Percentiles rank a stretch among this genome's conserved stretches.
Conservation (phyloP, 2,888 invertebrate genomes). For the Panopea generosa region DNA sequence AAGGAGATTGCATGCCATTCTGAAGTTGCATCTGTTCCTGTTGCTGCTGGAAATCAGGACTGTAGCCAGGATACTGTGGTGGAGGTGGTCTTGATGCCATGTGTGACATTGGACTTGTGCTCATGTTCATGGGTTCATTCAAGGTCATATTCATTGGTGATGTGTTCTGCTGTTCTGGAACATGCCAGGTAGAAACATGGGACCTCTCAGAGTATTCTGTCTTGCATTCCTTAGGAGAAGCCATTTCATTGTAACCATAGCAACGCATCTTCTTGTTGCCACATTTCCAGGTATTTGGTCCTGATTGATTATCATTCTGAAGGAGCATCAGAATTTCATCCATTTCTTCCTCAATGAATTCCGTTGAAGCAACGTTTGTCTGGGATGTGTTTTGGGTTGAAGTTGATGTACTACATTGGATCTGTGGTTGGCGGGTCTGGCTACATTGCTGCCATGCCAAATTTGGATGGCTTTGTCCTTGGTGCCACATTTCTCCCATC, state of each 20-base stretch:
- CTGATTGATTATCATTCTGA: constrained; percentile 58
- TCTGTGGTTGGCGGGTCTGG: constrained; percentile 15
- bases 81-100: constrained; percentile 47
- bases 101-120: constrained; percentile 34
- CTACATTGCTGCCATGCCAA: constrained; percentile 39
- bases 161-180: constrained; percentile 20
- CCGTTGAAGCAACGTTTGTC: constrained; percentile 29
- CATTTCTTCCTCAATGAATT: constrained; percentile 70
- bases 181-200: constrained; percentile 20
- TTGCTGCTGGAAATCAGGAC: constrained; percentile 22
- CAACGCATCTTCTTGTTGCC: constrained; percentile 51
- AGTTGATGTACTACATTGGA: constrained; percentile 3
- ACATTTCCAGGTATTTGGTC: background rate
- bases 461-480: constrained; percentile 18
- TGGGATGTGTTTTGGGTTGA: constrained; percentile 7
- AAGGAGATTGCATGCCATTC: constrained; percentile 40
- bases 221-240: constrained; percentile 34
- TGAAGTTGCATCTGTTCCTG: constrained; percentile 13
- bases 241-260: constrained; percentile 40
- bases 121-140: constrained; percentile 62
- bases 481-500: constrained; percentile 27
- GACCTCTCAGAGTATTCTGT: constrained; percentile 25
- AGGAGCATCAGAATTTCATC: constrained; percentile 69
- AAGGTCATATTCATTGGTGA: constrained; percentile 27
- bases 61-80: constrained; percentile 59